Evolutionary conservation across 1,140 invertebrate genomes (phyloP), one percentile per base, ranked within the genome.

Genomic region (Brachionus rotundiformis): DNA sequence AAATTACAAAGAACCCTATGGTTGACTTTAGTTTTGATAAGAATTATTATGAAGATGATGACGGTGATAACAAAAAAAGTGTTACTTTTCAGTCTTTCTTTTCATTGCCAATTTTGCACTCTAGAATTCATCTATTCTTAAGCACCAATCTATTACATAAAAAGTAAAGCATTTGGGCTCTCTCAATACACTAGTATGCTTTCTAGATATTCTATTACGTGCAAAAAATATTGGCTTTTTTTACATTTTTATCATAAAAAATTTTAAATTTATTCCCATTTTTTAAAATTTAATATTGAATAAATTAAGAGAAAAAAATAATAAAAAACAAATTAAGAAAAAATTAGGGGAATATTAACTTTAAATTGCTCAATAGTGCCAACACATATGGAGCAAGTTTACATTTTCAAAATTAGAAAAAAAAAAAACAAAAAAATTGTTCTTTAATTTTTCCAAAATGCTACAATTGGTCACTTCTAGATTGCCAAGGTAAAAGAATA

Each of bases 201-300:
- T 29, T 63, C 61, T 13, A 63, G n/a, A 63, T 10, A 68, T 36
- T 68, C 63, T 68, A 68, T 68, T 68, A 68, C 63, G 63, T 68
- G 63, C 63, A 68, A 68, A 36, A 68, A 68, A 68, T 68, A 68
- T 68, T 68, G 63, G 63, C 29, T 68, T 68, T 68, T 68, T 36
- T 68, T 16, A 29, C 25, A 63, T 63, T 63, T 63, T 63, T 63
- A 63, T 63, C 61, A 63, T 63, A 63, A 63, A 63, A 63, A 68
- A 33, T 68, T 68, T 68, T 54, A 54, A 54, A 54, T 19, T 54
- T 54, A 54, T 54, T 36, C 33, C 63, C 31, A 19, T 68, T 36
- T 68, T 16, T 68, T 68, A 36, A 16, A 23, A n/a, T 68, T 68
- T 68, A 68, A 68, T 36, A 33, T 68, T 68, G 31, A 33, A 33